Conservation (phyloP, 2,113 vertebrate genomes). For the Ancistrus triradiatus region DNA sequence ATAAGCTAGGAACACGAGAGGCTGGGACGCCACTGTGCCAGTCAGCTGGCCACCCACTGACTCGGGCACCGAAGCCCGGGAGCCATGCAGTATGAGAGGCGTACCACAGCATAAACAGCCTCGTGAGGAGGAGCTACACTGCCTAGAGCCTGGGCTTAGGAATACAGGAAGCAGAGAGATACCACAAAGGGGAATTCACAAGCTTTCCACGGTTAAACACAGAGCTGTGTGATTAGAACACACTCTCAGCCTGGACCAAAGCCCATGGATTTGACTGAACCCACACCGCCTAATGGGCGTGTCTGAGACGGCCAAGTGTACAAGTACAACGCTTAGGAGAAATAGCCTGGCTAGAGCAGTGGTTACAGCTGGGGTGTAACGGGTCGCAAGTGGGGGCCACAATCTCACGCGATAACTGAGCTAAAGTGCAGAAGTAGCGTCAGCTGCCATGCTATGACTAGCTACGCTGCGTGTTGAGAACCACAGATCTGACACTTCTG, state of each 20-base stretch:
- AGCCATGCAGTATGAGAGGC: neutral
- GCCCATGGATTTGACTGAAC: neutral
- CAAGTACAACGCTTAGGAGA: too few species aligned
- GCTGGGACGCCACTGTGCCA: neutral
- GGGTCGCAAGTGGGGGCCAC: too few species aligned
- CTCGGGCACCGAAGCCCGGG: neutral
- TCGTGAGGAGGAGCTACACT: neutral
- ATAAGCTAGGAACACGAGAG: neutral
- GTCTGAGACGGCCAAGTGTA: too few species aligned
- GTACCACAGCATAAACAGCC: too few species aligned
- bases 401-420: too few species aligned
- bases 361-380: too few species aligned
- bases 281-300: neutral
- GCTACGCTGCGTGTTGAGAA: too few species aligned
- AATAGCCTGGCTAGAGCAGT: too few species aligned
- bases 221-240: conserved; percentile 9
- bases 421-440: too few species aligned
- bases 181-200: neutral
- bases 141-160: neutral
- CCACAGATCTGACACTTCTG: too few species aligned
- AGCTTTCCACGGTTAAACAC: too few species aligned
- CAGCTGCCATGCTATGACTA: too few species aligned
- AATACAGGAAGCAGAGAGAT: conserved; percentile 4
- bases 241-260: conserved; percentile 34
- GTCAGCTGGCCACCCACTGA: neutral